A percentile compares a stretch with the other conserved stretches of the same genome.
Evolutionary conservation across 2,888 invertebrate genomes (phyloP).

Genomic region (Rotaria magnacalcarata): DNA sequence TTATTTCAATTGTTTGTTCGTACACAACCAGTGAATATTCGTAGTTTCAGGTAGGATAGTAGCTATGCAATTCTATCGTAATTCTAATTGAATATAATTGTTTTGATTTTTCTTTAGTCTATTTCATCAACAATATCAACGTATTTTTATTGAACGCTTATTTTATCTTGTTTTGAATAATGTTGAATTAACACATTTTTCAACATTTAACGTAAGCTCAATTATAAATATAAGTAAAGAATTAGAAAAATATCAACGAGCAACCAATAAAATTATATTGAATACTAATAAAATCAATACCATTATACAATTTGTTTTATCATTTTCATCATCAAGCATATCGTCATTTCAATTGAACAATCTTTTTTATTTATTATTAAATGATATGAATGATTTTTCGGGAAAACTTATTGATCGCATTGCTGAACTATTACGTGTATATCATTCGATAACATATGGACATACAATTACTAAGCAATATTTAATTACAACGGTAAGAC

Average conservation of each 20-base stretch:
- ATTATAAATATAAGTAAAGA: slow-evolving; percentile 29
- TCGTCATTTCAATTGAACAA: slow-evolving; percentile 15
- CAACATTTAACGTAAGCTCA: not conserved
- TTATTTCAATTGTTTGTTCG: slow-evolving; percentile 36
- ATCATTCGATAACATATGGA: slow-evolving; percentile 34
- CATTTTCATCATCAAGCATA: slow-evolving; percentile 31
- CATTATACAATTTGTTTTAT: slow-evolving; percentile 19
- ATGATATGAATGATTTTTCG: slow-evolving; percentile 25
- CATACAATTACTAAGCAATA: slow-evolving; percentile 4
- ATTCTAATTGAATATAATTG: too few species aligned
- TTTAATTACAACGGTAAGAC: not conserved
- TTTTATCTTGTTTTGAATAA: slow-evolving; percentile 34
- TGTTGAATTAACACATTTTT: slow-evolving; percentile 31
- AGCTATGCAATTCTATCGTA: too few species aligned
- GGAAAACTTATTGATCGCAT: slow-evolving; percentile 30
- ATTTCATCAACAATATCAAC: slow-evolving; percentile 23
- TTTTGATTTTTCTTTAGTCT: not conserved
- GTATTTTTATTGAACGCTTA: not conserved
- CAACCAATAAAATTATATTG: slow-evolving; percentile 14
- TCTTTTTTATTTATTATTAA: slow-evolving; percentile 31
- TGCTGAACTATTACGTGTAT: not conserved
- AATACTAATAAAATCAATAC: slow-evolving; percentile 12
- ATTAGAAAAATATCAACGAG: slow-evolving; percentile 31
- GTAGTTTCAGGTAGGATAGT: not conserved
- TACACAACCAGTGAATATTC: slow-evolving; percentile 24